Evolutionary conservation across 2,797 vertebrate species (phyloP).

Genomic region (Buceros bicornis): DNA sequence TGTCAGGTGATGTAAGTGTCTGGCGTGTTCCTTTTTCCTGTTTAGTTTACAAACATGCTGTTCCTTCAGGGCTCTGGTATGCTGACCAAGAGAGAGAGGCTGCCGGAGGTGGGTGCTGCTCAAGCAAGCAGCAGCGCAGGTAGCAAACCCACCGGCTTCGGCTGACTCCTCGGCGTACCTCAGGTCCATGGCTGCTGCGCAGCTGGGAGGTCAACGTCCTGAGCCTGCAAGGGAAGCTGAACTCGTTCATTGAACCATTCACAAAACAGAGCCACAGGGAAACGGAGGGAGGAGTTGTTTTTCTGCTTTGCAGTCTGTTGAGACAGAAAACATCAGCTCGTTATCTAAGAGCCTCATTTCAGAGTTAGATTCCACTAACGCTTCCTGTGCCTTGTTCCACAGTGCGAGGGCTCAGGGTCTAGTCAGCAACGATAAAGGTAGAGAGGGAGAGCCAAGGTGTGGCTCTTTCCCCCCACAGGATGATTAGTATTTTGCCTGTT

Average conservation of each 20-base stretch:
- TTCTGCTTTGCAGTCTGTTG: neutral
- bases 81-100: neutral
- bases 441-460: neutral
- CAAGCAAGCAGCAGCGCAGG: neutral
- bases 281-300: neutral
- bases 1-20: constrained; percentile 79
- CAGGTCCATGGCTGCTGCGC: neutral
- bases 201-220: neutral
- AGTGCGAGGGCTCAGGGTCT: neutral
- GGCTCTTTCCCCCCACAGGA: neutral
- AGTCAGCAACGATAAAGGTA: neutral
- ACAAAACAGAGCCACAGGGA: neutral
- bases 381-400: neutral
- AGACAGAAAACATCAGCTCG: neutral
- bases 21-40: constrained; percentile 77
- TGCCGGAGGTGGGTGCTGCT: neutral
- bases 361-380: neutral
- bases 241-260: rapidly evolving
- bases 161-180: neutral
- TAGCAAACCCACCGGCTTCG: neutral
- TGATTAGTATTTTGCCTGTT: neutral
- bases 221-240: neutral
- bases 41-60: constrained; percentile 72
- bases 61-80: constrained; percentile 71
- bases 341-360: neutral